Evolutionary conservation across 2,797 vertebrate species (phyloP).

Genomic region (Pogonophryne albipinna): DNA sequence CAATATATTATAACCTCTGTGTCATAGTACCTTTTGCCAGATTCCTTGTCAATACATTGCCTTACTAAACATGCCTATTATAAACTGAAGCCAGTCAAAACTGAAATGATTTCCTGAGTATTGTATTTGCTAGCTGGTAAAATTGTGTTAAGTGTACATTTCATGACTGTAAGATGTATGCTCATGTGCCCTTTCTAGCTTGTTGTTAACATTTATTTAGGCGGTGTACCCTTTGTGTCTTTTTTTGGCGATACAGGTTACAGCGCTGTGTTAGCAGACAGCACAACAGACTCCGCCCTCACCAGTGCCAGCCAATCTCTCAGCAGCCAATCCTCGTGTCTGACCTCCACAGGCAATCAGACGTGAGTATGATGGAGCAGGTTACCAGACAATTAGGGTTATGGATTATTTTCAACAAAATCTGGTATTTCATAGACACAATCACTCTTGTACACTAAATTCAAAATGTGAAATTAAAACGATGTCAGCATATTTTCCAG

Average conservation of each 20-base stretch:
- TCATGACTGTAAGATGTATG: background rate
- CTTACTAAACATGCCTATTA: too few relatives aligned
- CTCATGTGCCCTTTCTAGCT: background rate
- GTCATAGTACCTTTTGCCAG: too few relatives aligned
- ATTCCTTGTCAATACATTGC: too few relatives aligned
- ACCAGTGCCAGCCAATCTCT: slow-evolving; percentile 85
- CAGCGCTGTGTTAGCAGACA: slow-evolving; percentile 91
- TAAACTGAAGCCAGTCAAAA: too few relatives aligned
- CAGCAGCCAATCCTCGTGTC: slow-evolving; percentile 82
- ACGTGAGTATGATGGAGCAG: slow-evolving; percentile 82
- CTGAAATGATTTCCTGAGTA: too few relatives aligned
- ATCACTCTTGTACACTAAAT: too few relatives aligned
- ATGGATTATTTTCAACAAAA: background rate
- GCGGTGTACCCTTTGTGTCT: background rate
- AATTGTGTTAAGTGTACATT: too few relatives aligned
- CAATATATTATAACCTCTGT: too few relatives aligned
- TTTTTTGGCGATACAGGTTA: slow-evolving; percentile 82
- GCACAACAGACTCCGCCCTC: slow-evolving; percentile 84
- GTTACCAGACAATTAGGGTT: background rate
- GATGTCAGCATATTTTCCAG: too few relatives aligned
- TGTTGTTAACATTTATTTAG: background rate
- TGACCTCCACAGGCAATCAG: slow-evolving; percentile 88
- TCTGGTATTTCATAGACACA: too few relatives aligned
- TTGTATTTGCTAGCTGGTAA: too few relatives aligned
- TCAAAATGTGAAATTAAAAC: too few relatives aligned